phyloP scores from a whole-genome alignment of 2,797 vertebrate genomes.

The Coluber constrictor region DNA sequence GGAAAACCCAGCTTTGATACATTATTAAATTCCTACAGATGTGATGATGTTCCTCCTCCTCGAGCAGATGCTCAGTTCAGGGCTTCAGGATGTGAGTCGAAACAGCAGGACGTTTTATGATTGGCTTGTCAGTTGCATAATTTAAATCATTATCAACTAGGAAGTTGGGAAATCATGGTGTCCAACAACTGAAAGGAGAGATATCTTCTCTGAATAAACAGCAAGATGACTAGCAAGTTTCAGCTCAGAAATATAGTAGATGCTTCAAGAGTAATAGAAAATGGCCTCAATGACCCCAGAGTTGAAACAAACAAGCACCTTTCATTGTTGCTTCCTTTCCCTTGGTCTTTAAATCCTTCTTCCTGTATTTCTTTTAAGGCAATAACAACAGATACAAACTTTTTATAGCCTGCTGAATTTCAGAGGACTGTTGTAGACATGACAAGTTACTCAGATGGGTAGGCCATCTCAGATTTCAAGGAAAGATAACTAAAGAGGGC shows the following conservation, averaged over 20 bases:
- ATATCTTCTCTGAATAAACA: conserved; percentile 29
- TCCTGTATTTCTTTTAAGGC: neutral
- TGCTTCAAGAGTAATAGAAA: neutral
- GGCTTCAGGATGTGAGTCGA: neutral
- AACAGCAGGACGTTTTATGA: neutral
- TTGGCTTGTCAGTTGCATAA: neutral
- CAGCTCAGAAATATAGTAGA: neutral
- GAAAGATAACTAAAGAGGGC: neutral
- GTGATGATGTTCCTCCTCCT: neutral
- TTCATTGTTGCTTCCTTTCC: neutral
- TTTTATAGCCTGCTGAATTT: neutral
- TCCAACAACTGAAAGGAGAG: conserved; percentile 21
- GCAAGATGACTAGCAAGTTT: neutral
- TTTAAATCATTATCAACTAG: conserved; percentile 25
- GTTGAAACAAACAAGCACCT: fast-evolving
- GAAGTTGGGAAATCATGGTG: conserved; percentile 50
- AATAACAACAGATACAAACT: neutral
- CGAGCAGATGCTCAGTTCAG: neutral
- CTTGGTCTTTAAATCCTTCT: neutral
- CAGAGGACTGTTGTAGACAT: neutral
- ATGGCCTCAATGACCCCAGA: neutral
- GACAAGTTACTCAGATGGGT: neutral
- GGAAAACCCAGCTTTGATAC: neutral
- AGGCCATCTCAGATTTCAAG: neutral
- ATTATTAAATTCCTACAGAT: neutral